Conservation (phyloP, 2,888 invertebrate species). For the Iselma pallidipennis region DNA sequence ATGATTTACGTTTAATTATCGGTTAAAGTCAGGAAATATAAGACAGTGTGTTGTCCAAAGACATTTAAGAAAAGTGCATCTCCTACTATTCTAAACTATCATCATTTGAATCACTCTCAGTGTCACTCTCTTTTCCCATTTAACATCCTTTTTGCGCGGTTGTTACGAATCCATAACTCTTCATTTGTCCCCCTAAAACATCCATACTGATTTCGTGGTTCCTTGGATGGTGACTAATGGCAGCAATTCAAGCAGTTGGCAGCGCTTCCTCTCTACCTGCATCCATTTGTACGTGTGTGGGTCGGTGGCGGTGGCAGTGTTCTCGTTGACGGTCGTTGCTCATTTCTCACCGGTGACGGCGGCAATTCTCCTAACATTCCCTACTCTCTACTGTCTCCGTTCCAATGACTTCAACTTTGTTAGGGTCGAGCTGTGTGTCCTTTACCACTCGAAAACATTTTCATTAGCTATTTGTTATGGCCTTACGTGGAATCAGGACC, state of each 20-base stretch:
- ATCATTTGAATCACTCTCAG: slow-evolving; percentile 35
- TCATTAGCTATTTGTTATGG: slow-evolving; percentile 55
- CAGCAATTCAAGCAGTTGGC: slow-evolving; percentile 52
- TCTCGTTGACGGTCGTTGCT: slow-evolving; percentile 41
- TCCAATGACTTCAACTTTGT: slow-evolving; percentile 46
- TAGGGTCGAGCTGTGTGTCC: slow-evolving; percentile 43
- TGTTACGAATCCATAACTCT: slow-evolving; percentile 54
- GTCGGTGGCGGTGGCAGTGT: slow-evolving; percentile 35
- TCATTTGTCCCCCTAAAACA: slow-evolving; percentile 49
- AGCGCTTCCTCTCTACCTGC: slow-evolving; percentile 40
- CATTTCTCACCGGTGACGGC: slow-evolving; percentile 54
- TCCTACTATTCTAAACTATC: slow-evolving; percentile 15
- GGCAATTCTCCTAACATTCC: slow-evolving; percentile 45
- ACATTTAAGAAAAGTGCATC: slow-evolving; percentile 26
- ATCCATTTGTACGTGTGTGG: slow-evolving; percentile 28
- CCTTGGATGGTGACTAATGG: slow-evolving; percentile 54
- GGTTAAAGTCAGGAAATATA: no score
- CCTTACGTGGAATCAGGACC: slow-evolving; percentile 31
- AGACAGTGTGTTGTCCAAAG: not conserved
- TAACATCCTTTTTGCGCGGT: slow-evolving; percentile 48
- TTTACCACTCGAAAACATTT: slow-evolving; percentile 50
- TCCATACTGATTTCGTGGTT: slow-evolving; percentile 45
- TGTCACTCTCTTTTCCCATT: slow-evolving; percentile 39
- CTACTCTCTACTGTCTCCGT: slow-evolving; percentile 42
- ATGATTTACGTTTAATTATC: no score